A percentile compares a stretch with the other conserved stretches of the same genome.
Conservation (phyloP, 2,888 invertebrate genomes). For the Pristionchus fissidentatus region DNA sequence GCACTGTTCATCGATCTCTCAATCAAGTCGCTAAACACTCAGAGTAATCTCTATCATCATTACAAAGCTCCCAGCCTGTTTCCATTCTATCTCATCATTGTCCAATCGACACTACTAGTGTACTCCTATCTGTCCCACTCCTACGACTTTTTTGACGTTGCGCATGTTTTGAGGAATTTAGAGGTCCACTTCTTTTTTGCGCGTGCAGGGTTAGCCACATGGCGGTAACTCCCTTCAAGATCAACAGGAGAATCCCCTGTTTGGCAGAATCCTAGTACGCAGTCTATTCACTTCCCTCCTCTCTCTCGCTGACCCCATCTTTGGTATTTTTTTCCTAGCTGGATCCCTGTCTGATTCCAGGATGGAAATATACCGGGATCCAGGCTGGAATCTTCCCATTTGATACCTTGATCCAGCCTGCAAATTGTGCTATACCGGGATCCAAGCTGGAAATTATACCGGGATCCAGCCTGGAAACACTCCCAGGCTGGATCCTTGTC, state of each 20-base stretch:
- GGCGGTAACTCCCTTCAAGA: too few relatives aligned
- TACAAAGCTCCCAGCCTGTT: constrained; percentile 24
- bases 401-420: neutral
- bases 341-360: neutral
- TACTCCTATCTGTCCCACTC: neutral
- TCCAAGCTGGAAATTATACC: too few relatives aligned
- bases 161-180: too few relatives aligned
- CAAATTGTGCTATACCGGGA: too few relatives aligned
- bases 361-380: neutral
- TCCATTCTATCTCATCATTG: constrained; percentile 12
- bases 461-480: too few relatives aligned
- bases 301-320: neutral
- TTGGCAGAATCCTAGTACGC: too few relatives aligned
- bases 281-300: neutral
- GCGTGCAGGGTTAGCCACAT: too few relatives aligned
- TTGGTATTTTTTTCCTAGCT: neutral
- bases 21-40: neutral
- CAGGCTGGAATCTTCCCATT: neutral
- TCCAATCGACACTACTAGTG: neutral
- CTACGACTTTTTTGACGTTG: too few relatives aligned
- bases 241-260: too few relatives aligned
- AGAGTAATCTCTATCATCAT: constrained; percentile 36
- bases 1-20: neutral
- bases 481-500: too few relatives aligned
- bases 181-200: too few relatives aligned